Percentiles rank a stretch among this genome's conserved stretches.
Conservation (phyloP, 2,797 vertebrate genomes). For the Etheostoma nigrum region DNA sequence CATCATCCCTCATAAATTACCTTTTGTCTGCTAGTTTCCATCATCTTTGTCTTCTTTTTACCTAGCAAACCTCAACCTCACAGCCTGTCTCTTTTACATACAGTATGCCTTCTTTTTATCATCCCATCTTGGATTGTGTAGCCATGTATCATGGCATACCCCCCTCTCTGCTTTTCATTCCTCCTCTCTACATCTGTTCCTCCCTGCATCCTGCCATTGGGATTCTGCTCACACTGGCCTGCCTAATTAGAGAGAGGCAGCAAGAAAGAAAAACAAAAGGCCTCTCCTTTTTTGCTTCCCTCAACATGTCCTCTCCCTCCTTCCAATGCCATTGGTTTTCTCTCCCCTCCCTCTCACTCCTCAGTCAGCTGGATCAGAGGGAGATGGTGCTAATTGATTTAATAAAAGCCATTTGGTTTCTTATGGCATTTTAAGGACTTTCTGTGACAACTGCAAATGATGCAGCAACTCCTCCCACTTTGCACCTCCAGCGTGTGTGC, state of each 20-base stretch:
- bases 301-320: constrained; percentile 60
- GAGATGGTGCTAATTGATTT: constrained; percentile 79
- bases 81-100: constrained; percentile 34
- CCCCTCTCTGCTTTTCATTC: constrained; percentile 34
- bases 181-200: constrained; percentile 65
- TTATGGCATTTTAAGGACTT: constrained; percentile 32
- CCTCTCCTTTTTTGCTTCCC: constrained; percentile 63
- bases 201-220: constrained; percentile 67
- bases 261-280: constrained; percentile 73
- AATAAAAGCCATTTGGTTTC: constrained; percentile 64
- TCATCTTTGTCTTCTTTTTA: background rate
- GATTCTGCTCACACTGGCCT: constrained; percentile 81
- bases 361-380: constrained; percentile 68
- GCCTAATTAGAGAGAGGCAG: constrained; percentile 82
- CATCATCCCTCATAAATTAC: constrained; percentile 50
- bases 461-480: background rate
- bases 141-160: constrained; percentile 26
- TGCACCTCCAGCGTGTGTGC: constrained; percentile 24
- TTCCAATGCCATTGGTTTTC: constrained; percentile 54
- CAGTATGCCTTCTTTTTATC: constrained; percentile 5
- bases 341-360: constrained; percentile 32
- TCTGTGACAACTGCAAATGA: constrained; percentile 2
- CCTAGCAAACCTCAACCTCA: constrained; percentile 12
- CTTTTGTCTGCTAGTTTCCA: constrained; percentile 19
- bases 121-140: constrained; percentile 22